Evolutionary conservation across 2,888 invertebrate genomes (phyloP), one percentile per base, ranked within the genome.

Genomic region (Trypoxylon attenuatum): DNA sequence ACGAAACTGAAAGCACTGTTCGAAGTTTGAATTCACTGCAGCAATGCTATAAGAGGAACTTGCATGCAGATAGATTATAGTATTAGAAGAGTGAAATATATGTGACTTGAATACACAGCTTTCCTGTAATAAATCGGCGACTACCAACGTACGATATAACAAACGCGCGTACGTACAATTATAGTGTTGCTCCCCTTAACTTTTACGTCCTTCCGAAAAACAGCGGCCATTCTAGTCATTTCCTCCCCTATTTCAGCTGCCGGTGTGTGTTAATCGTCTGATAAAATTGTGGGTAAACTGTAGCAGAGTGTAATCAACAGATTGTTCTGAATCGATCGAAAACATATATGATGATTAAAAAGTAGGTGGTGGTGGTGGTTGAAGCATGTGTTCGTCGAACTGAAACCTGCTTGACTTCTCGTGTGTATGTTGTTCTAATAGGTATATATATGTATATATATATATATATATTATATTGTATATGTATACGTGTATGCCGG

Each of bases 221-320:
- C 59, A 46, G 61, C 53, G 50, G 43, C 67, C 53, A 57, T 68
- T 57, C 61, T 68, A 68, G 67, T 56, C 61, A 61, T 67, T 67
- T 50, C 21, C 16, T 38, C 60, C n/a, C 50, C 13, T 18, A 22
- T 29, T 58, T 38, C 5, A 38, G 10, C 22, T 39, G 27, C 22
- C 45, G 39, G 13, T 33, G n/a, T n/a, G n/a, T n/a, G 33, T 33
- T 33, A 33, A 33, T 13, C 2, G 13, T 5, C 13, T 10, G 1
- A 13, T 33, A 33, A 33, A 33, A 13, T 33, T 13, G 33, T 13
- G 33, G 2, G n/a, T n/a, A n/a, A n/a, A n/a, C n/a, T n/a, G n/a
- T n/a, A n/a, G 67, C 60, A 49, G 5, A 5, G 5, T 10, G 5
- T 10, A 27, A 27, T 27, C 27, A 6, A 10, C 27, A 5, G 5